phyloP scores from a whole-genome alignment of 2,888 invertebrate species.

The Melanargia galathea region DNA sequence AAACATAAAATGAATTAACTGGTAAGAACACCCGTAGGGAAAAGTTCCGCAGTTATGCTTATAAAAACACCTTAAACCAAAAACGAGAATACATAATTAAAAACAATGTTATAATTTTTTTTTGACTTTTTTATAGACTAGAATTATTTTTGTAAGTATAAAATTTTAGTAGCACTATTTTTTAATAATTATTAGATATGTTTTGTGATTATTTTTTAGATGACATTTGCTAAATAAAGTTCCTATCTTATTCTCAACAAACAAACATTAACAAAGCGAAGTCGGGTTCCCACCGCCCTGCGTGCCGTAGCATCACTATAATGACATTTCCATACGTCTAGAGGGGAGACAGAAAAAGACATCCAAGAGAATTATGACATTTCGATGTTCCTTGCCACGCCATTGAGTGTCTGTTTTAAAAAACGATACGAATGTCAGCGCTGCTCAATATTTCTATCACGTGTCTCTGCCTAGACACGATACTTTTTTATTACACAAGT shows the following conservation, averaged over 20 bases:
- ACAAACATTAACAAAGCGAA: slow-evolving; percentile 1
- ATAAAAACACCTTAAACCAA: no score
- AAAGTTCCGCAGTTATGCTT: no score
- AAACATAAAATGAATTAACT: no score
- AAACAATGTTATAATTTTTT: no score
- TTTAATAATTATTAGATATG: no score
- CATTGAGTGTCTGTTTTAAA: slow-evolving; percentile 27
- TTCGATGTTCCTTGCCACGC: slow-evolving; percentile 57
- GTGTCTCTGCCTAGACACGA: background rate
- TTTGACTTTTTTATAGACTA: no score
- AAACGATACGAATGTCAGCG: slow-evolving; percentile 12
- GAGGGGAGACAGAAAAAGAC: slow-evolving; percentile 49
- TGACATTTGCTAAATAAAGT: background rate
- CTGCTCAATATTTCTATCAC: slow-evolving; percentile 1
- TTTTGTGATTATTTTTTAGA: no score
- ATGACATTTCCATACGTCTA: slow-evolving; percentile 38
- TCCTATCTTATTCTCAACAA: background rate
- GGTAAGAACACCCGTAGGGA: no score
- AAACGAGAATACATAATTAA: no score
- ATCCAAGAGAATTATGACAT: slow-evolving; percentile 61
- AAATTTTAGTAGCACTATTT: no score
- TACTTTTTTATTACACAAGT: background rate
- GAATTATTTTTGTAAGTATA: no score
- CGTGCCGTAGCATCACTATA: slow-evolving; percentile 26
- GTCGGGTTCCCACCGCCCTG: slow-evolving; percentile 9